Conservation (phyloP, 2,888 invertebrate species). For the Heterodera filipjevi region DNA sequence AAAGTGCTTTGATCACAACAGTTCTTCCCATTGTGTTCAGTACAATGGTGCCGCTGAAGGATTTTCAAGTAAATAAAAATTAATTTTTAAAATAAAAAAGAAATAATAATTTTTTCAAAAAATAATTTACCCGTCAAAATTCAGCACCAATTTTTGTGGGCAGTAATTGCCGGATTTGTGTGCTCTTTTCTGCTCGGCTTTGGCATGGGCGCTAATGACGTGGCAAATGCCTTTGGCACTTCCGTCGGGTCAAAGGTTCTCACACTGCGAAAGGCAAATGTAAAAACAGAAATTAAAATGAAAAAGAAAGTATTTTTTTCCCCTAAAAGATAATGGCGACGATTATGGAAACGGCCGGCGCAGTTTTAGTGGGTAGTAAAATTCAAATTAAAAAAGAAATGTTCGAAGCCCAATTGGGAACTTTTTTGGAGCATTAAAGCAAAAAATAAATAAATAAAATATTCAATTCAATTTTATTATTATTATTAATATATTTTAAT, state of each 20-base stretch:
- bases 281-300: conserved; percentile 63
- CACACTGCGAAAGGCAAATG: conserved; percentile 83
- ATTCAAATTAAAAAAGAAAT: not conserved
- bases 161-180: conserved; percentile 86
- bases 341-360: conserved; percentile 92
- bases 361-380: conserved; percentile 83
- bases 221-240: conserved; percentile 97
- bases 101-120: not conserved
- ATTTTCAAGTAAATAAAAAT: conserved; percentile 13
- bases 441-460: too few relatives aligned
- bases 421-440: too few relatives aligned
- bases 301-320: not conserved
- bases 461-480: too few relatives aligned
- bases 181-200: conserved; percentile 94
- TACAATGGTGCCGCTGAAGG: not conserved
- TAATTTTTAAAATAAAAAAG: not conserved
- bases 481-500: too few relatives aligned
- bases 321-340: conserved; percentile 77
- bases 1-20: not conserved
- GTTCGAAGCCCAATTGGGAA: not conserved
- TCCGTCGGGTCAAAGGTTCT: conserved; percentile 94
- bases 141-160: conserved; percentile 72
- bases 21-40: conserved; percentile 18
- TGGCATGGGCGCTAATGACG: conserved; percentile 97
- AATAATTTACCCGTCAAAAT: conserved; percentile 29